These are phyloP conservation scores for Bradypus variegatus DNA, from an alignment of 2,797 vertebrate species.

Conservation along the genomic window DNA sequence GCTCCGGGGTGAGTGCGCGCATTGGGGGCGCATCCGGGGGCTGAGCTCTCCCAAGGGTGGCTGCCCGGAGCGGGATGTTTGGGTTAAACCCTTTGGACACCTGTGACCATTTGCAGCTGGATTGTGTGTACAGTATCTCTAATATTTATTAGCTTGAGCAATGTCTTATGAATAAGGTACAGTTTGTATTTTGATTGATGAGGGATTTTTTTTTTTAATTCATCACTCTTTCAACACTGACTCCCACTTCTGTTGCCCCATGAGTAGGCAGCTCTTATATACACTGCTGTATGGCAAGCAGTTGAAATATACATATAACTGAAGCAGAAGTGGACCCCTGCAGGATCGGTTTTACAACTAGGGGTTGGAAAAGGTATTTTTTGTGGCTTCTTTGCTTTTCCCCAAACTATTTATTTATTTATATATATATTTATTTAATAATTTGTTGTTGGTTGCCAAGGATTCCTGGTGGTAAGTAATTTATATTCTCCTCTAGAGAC, in stretches of 20 bases:
- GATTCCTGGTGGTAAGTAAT: not conserved
- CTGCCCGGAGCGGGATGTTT: not conserved
- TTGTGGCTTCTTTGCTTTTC: not conserved
- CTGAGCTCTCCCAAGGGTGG: not conserved
- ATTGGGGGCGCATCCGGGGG: not conserved
- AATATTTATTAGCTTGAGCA: not conserved
- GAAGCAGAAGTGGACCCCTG: not conserved
- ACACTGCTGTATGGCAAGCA: not conserved
- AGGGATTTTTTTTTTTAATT: not conserved
- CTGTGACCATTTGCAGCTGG: not conserved
- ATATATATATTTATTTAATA: not conserved
- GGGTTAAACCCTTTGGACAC: not conserved
- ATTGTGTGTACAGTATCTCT: not conserved
- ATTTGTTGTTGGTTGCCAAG: not conserved
- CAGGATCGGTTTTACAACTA: not conserved
- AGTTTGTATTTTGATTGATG: not conserved
- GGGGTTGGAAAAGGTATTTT: not conserved
- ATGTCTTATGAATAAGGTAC: not conserved
- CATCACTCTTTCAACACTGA: not conserved
- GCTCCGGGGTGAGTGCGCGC: slow-evolving; percentile 64
- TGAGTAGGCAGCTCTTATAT: not conserved
- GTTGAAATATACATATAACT: not conserved
- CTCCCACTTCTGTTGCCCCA: not conserved
- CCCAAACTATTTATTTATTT: not conserved
- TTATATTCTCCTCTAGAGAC: not conserved